A percentile compares a stretch with the other conserved stretches of the same genome.
Conservation (phyloP, 2,797 vertebrate genomes). For the Pipistrellus nathusii region DNA sequence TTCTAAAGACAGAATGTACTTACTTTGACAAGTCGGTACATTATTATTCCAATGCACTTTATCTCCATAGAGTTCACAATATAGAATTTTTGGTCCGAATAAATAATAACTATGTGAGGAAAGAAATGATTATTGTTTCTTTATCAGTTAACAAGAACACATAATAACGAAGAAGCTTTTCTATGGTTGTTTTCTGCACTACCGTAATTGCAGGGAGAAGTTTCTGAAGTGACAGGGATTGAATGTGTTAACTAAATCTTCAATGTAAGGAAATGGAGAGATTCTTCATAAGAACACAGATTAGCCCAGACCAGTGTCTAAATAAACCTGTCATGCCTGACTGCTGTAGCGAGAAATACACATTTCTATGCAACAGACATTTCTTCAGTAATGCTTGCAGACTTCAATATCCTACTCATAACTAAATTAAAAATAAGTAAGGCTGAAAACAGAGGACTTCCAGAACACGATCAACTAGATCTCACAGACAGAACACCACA, state of each 20-base stretch:
- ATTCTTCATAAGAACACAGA: not conserved
- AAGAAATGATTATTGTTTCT: conserved; percentile 29
- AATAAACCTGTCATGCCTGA: too few relatives aligned
- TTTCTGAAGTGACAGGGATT: not conserved
- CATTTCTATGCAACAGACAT: not conserved
- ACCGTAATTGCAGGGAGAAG: not conserved
- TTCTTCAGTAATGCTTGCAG: not conserved
- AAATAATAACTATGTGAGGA: conserved; percentile 79
- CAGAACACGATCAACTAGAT: not conserved
- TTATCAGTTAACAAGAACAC: not conserved
- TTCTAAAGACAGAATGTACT: conserved; percentile 61
- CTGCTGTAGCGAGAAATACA: too few relatives aligned
- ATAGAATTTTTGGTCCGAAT: rapidly evolving
- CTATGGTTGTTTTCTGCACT: not conserved
- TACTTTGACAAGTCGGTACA: conserved; percentile 83
- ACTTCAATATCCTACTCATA: not conserved
- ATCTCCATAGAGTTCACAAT: conserved; percentile 64
- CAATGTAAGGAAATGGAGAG: not conserved
- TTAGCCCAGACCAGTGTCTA: not conserved
- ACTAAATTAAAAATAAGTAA: not conserved
- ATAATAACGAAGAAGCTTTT: not conserved
- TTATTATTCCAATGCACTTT: not conserved
- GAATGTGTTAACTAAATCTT: not conserved
- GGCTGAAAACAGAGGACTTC: not conserved
- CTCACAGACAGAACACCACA: not conserved